Evolutionary conservation across 2,113 vertebrate species (phyloP).

Genomic region (Pseudopipra pipra): DNA sequence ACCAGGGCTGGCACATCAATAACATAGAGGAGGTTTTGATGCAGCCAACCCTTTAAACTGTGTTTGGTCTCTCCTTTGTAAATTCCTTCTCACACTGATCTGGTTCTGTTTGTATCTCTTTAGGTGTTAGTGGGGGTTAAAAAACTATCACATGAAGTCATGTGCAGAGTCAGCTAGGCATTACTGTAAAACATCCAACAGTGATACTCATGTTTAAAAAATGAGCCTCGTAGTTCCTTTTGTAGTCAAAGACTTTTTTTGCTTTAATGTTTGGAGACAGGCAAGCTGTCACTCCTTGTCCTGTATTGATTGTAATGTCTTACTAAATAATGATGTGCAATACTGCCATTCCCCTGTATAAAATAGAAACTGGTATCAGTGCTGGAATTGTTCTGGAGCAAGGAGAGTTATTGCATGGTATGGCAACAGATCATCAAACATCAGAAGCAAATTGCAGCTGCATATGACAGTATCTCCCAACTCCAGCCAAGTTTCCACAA

Average conservation of each 20-base stretch:
- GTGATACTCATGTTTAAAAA: neutral
- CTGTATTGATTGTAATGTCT: neutral
- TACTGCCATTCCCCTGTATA: neutral
- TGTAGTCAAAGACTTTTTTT: neutral
- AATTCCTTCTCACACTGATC: neutral
- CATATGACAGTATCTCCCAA: neutral
- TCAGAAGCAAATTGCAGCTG: neutral
- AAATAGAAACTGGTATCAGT: neutral
- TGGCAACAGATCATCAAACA: neutral
- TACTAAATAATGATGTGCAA: neutral
- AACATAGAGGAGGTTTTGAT: neutral
- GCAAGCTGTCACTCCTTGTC: neutral
- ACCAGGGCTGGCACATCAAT: neutral
- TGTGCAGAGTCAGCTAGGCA: neutral
- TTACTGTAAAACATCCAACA: neutral
- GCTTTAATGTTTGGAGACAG: neutral
- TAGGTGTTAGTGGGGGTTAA: neutral
- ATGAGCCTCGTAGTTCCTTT: rapidly evolving
- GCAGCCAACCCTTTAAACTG: neutral
- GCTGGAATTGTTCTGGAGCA: neutral
- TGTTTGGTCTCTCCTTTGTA: neutral
- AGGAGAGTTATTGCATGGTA: neutral
- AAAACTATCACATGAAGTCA: neutral
- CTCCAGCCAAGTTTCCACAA: neutral
- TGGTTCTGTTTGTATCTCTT: neutral